Percentiles rank a stretch among this genome's conserved stretches.
Evolutionary conservation across 2,888 invertebrate genomes (phyloP).

Genomic region (Gymnocheta viridis): DNA sequence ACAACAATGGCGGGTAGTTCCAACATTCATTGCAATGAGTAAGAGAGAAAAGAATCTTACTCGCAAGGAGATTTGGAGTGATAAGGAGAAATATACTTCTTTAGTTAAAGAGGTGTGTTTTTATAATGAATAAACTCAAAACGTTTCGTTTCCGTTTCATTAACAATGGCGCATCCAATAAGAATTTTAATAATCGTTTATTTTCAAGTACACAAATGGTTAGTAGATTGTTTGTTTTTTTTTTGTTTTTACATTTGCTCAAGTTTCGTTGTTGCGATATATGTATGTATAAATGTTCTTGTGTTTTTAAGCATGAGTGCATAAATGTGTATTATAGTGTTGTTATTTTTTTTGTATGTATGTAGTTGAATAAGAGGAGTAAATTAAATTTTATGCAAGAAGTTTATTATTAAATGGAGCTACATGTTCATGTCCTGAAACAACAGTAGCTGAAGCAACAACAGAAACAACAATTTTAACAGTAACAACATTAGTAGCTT

Average conservation of each 20-base stretch:
- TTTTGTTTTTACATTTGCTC: constrained; percentile 6
- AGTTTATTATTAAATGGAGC: constrained; percentile 81
- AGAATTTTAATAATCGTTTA: constrained; percentile 61
- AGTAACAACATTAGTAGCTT: constrained; percentile 26
- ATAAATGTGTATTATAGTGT: constrained; percentile 18
- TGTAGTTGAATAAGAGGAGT: constrained; percentile 72
- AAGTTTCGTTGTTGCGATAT: constrained; percentile 20
- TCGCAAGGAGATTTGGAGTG: background rate
- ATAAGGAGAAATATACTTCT: constrained; percentile 5
- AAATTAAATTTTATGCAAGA: constrained; percentile 79
- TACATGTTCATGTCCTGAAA: constrained; percentile 50
- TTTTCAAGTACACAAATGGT: constrained; percentile 23
- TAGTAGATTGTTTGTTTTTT: constrained; percentile 45
- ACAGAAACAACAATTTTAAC: constrained; percentile 28
- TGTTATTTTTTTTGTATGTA: constrained; percentile 18
- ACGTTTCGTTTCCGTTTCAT: constrained; percentile 65
- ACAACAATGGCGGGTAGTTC: constrained; percentile 42
- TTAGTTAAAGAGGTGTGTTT: constrained; percentile 55
- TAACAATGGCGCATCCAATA: constrained; percentile 68
- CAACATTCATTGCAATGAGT: background rate
- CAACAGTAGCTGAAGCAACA: constrained; percentile 39
- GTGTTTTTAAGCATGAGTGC: constrained; percentile 65
- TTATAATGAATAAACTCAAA: constrained; percentile 28
- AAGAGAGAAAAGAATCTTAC: background rate
- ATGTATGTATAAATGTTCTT: background rate